These are phyloP conservation scores for Drosophila prosaltans DNA, from an alignment of 1,140 invertebrate species.

Conservation along the genomic window DNA sequence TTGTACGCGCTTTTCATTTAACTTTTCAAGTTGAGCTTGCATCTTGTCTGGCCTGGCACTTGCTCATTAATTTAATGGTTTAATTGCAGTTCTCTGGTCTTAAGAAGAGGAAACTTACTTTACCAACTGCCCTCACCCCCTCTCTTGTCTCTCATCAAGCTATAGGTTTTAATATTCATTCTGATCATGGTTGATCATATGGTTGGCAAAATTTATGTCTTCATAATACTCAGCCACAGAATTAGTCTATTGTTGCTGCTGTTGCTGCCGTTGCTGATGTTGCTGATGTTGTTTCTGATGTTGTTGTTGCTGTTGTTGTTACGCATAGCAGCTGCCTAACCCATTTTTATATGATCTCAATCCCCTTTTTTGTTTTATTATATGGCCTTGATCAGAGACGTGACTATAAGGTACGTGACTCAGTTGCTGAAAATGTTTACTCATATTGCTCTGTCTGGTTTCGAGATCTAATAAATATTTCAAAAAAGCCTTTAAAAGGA, in stretches of 20 bases:
- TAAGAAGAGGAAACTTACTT: not conserved
- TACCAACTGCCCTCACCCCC: not conserved
- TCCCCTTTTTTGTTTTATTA: slow-evolving; percentile 21
- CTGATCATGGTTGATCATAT: slow-evolving; percentile 57
- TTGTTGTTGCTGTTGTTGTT: slow-evolving; percentile 23
- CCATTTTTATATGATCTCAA: slow-evolving; percentile 27
- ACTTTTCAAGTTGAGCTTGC: slow-evolving; percentile 44
- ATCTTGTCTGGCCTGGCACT: slow-evolving; percentile 49
- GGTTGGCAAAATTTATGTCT: slow-evolving; percentile 78
- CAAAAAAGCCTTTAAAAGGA: slow-evolving; percentile 10
- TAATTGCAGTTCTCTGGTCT: slow-evolving; percentile 61
- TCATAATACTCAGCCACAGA: slow-evolving; percentile 57
- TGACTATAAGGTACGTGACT: slow-evolving; percentile 58
- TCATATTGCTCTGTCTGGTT: not conserved
- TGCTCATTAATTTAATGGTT: slow-evolving; percentile 78
- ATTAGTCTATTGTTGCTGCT: slow-evolving; percentile 24
- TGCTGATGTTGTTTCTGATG: slow-evolving; percentile 14
- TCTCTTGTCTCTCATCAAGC: slow-evolving; percentile 9
- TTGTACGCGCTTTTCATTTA: slow-evolving; percentile 76
- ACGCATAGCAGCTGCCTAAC: slow-evolving; percentile 45
- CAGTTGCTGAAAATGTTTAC: slow-evolving; percentile 59
- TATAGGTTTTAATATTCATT: slow-evolving; percentile 65
- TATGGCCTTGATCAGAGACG: slow-evolving; percentile 21
- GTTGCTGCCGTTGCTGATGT: not conserved
- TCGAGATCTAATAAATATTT: slow-evolving; percentile 15